Percentiles rank a stretch among this genome's conserved stretches.
phyloP scores from a whole-genome alignment of 2,113 vertebrate genomes.

The Phainopepla nitens region DNA sequence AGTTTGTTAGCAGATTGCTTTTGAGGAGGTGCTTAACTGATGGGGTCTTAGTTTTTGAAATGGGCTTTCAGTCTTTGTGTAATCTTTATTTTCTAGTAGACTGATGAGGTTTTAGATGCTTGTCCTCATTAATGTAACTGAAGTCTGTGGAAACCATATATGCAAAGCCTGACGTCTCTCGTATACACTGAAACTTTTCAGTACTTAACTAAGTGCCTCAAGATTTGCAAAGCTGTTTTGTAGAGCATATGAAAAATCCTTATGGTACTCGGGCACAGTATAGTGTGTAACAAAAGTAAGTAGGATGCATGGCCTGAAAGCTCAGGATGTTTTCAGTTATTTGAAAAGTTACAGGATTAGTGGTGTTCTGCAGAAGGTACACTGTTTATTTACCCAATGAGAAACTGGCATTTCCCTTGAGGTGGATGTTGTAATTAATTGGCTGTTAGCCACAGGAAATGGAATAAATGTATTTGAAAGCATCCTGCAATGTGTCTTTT shows the following conservation, averaged over 20 bases:
- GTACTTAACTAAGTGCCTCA: background rate
- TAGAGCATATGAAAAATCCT: background rate
- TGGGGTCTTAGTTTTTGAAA: background rate
- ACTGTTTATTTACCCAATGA: background rate
- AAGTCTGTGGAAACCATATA: background rate
- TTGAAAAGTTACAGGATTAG: background rate
- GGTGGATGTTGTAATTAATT: background rate
- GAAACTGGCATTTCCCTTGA: background rate
- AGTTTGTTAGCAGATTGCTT: background rate
- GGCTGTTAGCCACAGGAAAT: background rate
- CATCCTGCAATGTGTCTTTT: background rate
- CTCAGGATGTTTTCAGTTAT: background rate
- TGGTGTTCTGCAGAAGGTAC: fast-evolving
- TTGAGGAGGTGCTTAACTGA: background rate
- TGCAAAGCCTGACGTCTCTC: background rate
- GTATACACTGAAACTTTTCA: background rate
- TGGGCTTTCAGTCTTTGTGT: background rate
- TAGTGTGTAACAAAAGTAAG: background rate
- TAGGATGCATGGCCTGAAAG: background rate
- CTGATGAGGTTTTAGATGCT: background rate
- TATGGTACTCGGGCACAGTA: background rate
- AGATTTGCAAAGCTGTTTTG: background rate
- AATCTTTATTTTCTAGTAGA: background rate
- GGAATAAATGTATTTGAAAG: background rate
- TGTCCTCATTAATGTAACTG: background rate